Percentiles rank a stretch among this genome's conserved stretches.
Evolutionary conservation across 2,888 invertebrate genomes (phyloP).

Genomic region (Sepiola atlantica): DNA sequence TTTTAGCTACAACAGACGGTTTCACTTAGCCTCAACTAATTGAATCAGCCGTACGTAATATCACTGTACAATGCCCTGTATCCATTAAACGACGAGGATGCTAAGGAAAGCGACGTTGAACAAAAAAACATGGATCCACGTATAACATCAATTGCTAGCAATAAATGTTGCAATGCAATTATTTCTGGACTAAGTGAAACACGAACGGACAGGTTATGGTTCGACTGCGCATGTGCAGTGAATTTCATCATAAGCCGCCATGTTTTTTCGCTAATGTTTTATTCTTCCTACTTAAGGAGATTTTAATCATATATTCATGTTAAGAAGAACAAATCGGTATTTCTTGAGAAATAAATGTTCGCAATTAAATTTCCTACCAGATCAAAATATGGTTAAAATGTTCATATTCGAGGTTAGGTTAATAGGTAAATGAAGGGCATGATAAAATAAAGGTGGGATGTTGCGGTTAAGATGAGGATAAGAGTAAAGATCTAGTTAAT

Average conservation of each 20-base stretch:
- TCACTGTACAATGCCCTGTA: background rate
- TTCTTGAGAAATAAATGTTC: too few relatives aligned
- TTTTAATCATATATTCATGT: background rate
- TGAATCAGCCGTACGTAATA: background rate
- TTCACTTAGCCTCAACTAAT: background rate
- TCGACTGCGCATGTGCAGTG: background rate
- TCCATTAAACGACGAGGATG: background rate
- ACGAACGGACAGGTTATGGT: background rate
- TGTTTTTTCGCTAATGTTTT: background rate
- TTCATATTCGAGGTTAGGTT: too few relatives aligned
- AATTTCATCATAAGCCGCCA: background rate
- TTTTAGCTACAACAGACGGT: background rate
- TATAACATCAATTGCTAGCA: background rate
- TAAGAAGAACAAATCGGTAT: background rate
- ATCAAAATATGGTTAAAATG: too few relatives aligned
- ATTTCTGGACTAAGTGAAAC: background rate
- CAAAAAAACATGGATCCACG: background rate
- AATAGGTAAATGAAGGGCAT: too few relatives aligned
- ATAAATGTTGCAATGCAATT: background rate
- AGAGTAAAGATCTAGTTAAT: too few relatives aligned
- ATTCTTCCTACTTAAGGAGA: background rate
- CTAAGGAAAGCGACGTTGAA: background rate
- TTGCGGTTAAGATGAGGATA: too few relatives aligned
- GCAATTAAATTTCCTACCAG: too few relatives aligned
- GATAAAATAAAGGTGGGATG: too few relatives aligned